Conservation (phyloP, 2,888 invertebrate genomes). For the Eupithecia subumbrata region DNA sequence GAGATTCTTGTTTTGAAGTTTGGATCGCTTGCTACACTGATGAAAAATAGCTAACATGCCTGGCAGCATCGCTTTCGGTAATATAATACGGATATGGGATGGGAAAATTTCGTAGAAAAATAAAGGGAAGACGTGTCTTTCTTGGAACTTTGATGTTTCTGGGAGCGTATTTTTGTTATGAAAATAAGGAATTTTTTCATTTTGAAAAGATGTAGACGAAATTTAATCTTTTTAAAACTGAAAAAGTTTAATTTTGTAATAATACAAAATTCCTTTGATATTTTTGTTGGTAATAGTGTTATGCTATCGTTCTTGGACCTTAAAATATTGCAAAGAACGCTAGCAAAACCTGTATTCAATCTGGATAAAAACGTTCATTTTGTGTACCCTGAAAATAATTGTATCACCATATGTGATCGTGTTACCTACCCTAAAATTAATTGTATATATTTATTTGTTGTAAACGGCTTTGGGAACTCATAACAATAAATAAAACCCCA, state of each 20-base stretch:
- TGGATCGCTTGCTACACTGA: not conserved
- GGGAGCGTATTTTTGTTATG: not conserved
- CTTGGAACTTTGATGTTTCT: not conserved
- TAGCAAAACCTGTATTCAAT: not conserved
- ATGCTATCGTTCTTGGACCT: not conserved
- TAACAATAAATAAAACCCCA: not conserved
- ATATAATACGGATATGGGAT: not conserved
- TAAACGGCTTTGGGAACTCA: no score
- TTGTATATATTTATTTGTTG: no score
- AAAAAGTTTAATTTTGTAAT: no score
- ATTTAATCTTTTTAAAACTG: no score
- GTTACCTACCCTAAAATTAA: no score
- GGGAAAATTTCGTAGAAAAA: not conserved
- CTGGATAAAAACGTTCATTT: not conserved
- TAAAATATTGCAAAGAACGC: not conserved
- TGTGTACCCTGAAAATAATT: not conserved
- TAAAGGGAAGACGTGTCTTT: not conserved
- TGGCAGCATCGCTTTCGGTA: not conserved
- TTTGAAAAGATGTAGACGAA: no score
- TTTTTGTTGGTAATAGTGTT: not conserved
- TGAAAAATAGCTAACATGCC: not conserved
- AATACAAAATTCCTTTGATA: not conserved
- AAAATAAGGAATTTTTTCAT: not conserved
- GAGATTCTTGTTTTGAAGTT: slow-evolving; percentile 50
- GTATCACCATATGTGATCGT: not conserved